Percentiles rank a stretch among this genome's conserved stretches.
phyloP scores from a whole-genome alignment of 2,797 vertebrate species.

The Capromys pilorides region DNA sequence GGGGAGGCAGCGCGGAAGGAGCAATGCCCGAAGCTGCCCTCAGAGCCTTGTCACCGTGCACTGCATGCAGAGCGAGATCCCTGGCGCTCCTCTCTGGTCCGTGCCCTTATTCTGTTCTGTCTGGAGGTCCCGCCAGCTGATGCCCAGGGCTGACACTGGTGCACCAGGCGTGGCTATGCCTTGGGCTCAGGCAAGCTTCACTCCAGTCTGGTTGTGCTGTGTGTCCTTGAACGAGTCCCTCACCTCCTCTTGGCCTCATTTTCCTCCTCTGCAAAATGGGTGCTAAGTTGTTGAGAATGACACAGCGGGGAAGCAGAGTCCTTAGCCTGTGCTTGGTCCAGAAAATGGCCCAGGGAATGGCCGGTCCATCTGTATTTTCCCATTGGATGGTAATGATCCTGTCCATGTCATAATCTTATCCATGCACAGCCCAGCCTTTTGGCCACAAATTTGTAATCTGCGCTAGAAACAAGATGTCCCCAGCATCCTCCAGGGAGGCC shows the following conservation, averaged over 20 bases:
- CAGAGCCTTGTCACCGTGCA: not conserved
- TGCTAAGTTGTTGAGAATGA: not conserved
- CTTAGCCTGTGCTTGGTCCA: not conserved
- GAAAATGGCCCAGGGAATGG: too few species aligned
- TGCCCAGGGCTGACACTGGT: not conserved
- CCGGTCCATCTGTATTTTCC: not conserved
- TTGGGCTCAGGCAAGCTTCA: not conserved
- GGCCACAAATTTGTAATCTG: not conserved
- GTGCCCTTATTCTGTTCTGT: not conserved
- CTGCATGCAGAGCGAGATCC: not conserved
- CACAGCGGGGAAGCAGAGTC: not conserved
- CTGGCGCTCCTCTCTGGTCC: not conserved
- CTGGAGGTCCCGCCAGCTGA: accelerated
- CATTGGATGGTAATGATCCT: not conserved
- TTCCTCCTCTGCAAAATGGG: not conserved
- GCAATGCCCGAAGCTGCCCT: not conserved
- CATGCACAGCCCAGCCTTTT: not conserved
- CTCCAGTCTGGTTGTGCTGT: not conserved
- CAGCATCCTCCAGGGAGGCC: not conserved
- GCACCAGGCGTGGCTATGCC: not conserved
- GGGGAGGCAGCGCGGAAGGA: not conserved
- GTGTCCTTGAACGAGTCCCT: not conserved
- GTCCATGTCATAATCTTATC: not conserved
- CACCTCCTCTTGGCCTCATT: not conserved
- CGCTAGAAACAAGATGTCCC: constrained; percentile 4